Evolutionary conservation across 2,797 vertebrate genomes (phyloP), one percentile per base, ranked within the genome.

Genomic region (Gastrophryne carolinensis): DNA sequence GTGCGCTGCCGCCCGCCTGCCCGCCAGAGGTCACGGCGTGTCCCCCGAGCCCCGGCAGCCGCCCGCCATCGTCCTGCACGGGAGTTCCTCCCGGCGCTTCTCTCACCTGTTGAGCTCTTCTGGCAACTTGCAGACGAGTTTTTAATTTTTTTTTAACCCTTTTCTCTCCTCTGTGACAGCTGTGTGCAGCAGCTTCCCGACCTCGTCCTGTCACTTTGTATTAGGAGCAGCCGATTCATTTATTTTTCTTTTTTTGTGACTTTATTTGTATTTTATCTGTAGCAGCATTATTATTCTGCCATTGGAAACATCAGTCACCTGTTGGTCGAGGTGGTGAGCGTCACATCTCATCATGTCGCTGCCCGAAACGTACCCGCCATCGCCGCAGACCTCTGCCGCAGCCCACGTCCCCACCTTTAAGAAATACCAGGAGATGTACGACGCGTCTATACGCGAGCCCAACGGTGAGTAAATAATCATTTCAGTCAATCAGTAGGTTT

Each of bases 371-470:
- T 78, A 21, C 17, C 68, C 75, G 9, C 75, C 75, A 27, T 6
- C 68, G n/a, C 50, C 75, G 1, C 60, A 66, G 75, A 30, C 66
- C n/a, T 37, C 50, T 0, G 67, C 60, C 1, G 10, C 24, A 2
- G 67, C 68, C 3, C 60, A 78, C 29, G 23, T 78, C 67, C 15
- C 61, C 7, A 71, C 75, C 2, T 60, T 34, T 24, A 3, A 58
- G 68, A 65, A 50, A 58, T 78, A 78, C 34, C 39, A 58, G 24
- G 75, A 78, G 10, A 24, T 78, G 50, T 72, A 78, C 7, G 61
- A 65, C n/a, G 50, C 5, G 30, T 78, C 75, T 0, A 39, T 72
- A 11, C 75, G 17, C 26, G 67, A 78, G 1, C 75, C 75, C 15
- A 65, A 41, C 13, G 75, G 75, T 78, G 61, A 72, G 67, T 72